phyloP scores from a whole-genome alignment of 2,113 vertebrate genomes.

The Potamarius usumacintae region DNA sequence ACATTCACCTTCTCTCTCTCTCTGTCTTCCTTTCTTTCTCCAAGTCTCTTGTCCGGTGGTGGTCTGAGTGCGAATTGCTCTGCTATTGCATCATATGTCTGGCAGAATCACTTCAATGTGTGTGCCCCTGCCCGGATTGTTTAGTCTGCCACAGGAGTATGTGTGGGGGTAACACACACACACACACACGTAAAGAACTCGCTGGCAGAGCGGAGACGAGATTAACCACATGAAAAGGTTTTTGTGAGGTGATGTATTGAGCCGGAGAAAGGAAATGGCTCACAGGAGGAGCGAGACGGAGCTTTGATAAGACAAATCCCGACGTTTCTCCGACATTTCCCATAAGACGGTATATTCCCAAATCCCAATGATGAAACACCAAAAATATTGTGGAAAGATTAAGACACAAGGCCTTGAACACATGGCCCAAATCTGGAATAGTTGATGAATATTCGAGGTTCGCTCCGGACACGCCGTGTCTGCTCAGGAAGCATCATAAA shows the following conservation, averaged over 20 bases:
- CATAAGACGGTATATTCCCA: conserved; percentile 52
- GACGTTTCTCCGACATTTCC: conserved; percentile 66
- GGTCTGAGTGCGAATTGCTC: conserved; percentile 63
- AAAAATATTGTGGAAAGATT: conserved; percentile 43
- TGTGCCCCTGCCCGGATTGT: conserved; percentile 66
- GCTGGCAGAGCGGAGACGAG: conserved; percentile 65
- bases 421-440: conserved; percentile 33
- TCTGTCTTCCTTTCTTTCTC: not conserved
- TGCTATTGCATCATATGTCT: conserved; percentile 74
- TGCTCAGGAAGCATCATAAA: conserved; percentile 37
- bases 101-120: conserved; percentile 72
- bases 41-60: conserved; percentile 6
- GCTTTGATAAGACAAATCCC: conserved; percentile 76
- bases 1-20: not conserved
- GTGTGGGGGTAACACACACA: conserved; percentile 45
- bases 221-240: conserved; percentile 71
- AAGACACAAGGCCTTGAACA: conserved; percentile 8
- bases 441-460: conserved; percentile 9
- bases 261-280: conserved; percentile 68
- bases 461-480: conserved; percentile 25
- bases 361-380: conserved; percentile 44
- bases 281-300: conserved; percentile 62
- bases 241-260: conserved; percentile 67
- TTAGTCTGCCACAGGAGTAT: conserved; percentile 67
- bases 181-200: conserved; percentile 55